Evolutionary conservation across 2,888 invertebrate genomes (phyloP).

Genomic region (Reticulitermes lucifugus): DNA sequence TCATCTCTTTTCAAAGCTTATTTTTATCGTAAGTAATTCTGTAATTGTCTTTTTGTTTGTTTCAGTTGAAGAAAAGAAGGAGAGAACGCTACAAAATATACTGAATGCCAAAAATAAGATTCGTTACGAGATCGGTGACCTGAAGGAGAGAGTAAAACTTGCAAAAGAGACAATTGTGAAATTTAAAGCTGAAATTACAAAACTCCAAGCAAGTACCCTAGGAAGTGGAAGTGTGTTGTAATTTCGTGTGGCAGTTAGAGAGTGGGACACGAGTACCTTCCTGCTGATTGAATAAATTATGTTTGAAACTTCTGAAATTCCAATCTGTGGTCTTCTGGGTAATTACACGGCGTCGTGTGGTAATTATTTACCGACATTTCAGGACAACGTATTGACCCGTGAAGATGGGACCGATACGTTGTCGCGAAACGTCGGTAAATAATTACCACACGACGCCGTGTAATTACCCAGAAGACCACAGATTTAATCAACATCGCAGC

Average conservation of each 20-base stretch:
- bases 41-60: slow-evolving; percentile 56
- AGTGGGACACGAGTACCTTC: too few species aligned
- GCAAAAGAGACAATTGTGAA: slow-evolving; percentile 88
- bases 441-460: too few species aligned
- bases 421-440: too few species aligned
- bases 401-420: too few species aligned
- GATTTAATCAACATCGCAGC: too few species aligned
- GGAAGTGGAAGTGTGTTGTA: slow-evolving; percentile 11
- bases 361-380: too few species aligned
- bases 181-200: slow-evolving; percentile 81
- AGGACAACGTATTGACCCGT: too few species aligned
- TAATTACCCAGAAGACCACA: too few species aligned
- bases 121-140: slow-evolving; percentile 81
- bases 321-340: too few species aligned
- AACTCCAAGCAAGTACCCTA: slow-evolving; percentile 54
- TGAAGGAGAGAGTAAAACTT: slow-evolving; percentile 85
- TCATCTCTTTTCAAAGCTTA: background rate
- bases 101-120: slow-evolving; percentile 84
- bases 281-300: background rate
- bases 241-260: background rate
- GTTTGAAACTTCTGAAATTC: too few species aligned
- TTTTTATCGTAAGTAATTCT: slow-evolving; percentile 29
- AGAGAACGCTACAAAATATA: slow-evolving; percentile 81
- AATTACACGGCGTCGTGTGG: too few species aligned
- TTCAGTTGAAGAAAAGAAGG: slow-evolving; percentile 91